A percentile compares a stretch with the other conserved stretches of the same genome.
phyloP scores from a whole-genome alignment of 2,888 invertebrate genomes.

The Drosophila infuscata region DNA sequence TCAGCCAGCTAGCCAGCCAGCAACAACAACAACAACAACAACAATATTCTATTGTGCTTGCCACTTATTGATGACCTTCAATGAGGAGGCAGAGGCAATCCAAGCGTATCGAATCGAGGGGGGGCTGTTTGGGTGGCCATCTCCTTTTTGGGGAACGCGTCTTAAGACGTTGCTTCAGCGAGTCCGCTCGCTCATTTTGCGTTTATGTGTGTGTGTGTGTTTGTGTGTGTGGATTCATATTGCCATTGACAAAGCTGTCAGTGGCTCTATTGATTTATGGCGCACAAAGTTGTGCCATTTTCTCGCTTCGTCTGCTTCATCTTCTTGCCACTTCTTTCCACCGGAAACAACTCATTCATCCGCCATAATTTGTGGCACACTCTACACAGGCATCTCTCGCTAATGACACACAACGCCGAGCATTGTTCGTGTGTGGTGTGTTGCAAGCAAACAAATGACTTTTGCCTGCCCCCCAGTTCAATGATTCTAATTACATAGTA shows the following conservation, averaged over 20 bases:
- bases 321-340: not conserved
- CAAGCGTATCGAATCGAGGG: conserved; percentile 42
- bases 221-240: conserved; percentile 59
- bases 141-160: not conserved
- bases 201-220: conserved; percentile 31
- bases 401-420: conserved; percentile 54
- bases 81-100: conserved; percentile 40
- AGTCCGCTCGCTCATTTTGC: conserved; percentile 51
- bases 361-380: conserved; percentile 66
- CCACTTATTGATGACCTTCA: conserved; percentile 78
- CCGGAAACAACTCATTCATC: conserved; percentile 55
- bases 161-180: conserved; percentile 5
- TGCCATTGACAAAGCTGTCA: conserved; percentile 78
- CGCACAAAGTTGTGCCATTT: conserved; percentile 17
- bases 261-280: conserved; percentile 73
- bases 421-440: conserved; percentile 46
- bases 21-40: not conserved
- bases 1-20: not conserved
- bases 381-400: conserved; percentile 23
- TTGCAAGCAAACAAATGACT: conserved; percentile 59
- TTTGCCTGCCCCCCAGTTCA: conserved; percentile 51
- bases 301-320: not conserved
- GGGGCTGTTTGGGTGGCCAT: conserved; percentile 43
- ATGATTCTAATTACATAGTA: conserved; percentile 51
- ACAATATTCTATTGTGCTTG: conserved; percentile 17